Evolutionary conservation across 2,797 vertebrate species (phyloP), one percentile per base, ranked within the genome.

Genomic region (Alcedo quadribrachys): DNA sequence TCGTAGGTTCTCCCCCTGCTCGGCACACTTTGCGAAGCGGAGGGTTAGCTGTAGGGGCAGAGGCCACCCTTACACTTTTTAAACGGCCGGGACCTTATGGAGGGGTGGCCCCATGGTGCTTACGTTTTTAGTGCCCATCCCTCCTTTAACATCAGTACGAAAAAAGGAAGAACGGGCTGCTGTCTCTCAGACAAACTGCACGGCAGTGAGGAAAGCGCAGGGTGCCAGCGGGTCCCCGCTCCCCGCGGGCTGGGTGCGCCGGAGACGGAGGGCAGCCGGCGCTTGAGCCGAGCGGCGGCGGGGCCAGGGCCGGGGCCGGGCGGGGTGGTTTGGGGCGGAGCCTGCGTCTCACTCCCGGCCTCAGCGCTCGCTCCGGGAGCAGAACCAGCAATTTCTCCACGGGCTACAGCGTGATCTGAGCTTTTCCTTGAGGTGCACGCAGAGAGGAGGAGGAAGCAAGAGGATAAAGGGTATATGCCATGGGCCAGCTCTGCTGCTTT

Each of bases 401-500:
- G 74, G 89, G 30, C 25, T 81, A 17, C 62, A 85, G 92, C 81
- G 57, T 27, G 46, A 20, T 53, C 92, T 71, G 46, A 42, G 94
- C 73, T 94, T 95, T 80, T 61, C 54, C 55, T 78, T 50, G 78
- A 90, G 92, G 94, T 82, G 79, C 90, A 51, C 32, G 43, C 74
- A 37, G 75, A 30, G 40, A 11, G 53, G 60, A 58, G 84, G 69
- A 30, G 6, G 65, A 57, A 14, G 12, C 63, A 22, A n/a, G 37
- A 63, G 22, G 12, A 12, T 12, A 25, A 27, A 33, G 84, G 22
- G 86, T 32, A 62, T 94, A 95, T 96, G 96, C 96, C 97, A 99
- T 99, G 99, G 99, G 99, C 96, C 99, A 99, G 98, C 98, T 99
- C 89, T 99, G 99, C 98, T 99, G 99, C 98, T 99, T 99, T 92